Base-by-base conservation (phyloP, 2,113 vertebrate species). In the Dicentrarchus labrax region DNA sequence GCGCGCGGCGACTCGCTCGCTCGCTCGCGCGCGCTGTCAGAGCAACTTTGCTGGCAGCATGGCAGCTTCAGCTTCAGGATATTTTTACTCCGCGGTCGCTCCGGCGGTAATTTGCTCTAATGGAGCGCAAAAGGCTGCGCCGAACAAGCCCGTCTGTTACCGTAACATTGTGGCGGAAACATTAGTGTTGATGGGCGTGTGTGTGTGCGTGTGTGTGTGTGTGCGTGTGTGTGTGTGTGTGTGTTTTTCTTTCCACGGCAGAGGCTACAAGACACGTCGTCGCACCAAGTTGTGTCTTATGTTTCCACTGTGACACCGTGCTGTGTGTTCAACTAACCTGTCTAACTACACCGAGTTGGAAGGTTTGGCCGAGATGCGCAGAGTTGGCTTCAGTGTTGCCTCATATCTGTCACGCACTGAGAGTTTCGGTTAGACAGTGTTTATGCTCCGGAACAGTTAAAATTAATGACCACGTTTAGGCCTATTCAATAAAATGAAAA, bases 111-210 rank as follows among this genome's bases (percentile, higher is more conserved):
- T 82, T 79, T 78, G 88, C 81, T 86, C 74, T 70, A 72, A 66
- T 76, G 86, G 53, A 89, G 88, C 89, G 78, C 75, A 53, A 67
- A 82, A 53, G 39, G 47, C 81, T 78, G 84, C 79, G 60, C 80
- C 51, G 78, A 86, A 69, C 38, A 6, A 80, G 79, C 57, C 39
- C 47, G 21, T 9, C 38, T 76, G 83, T 89, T 87, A 70, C 85
- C 64, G 86, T 86, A 72, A 84, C 71, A 54, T 4, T 54, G 69
- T 38, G 60, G 85, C 90, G 92, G 92, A 92, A 92, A 93, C 64
- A 65, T 79, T 21, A 41, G 69, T 61, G 80, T 47, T 21, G 30
- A 47, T 54, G 83, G 16, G 64, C 57, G 83, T 71, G 85, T 60
- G 70, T 47, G 39, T 41, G 39, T 45, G 64, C 59, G 80, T 68